A percentile compares a stretch with the other conserved stretches of the same genome.
Conservation (phyloP, 1,140 invertebrate species). For the Heliothis virescens region DNA sequence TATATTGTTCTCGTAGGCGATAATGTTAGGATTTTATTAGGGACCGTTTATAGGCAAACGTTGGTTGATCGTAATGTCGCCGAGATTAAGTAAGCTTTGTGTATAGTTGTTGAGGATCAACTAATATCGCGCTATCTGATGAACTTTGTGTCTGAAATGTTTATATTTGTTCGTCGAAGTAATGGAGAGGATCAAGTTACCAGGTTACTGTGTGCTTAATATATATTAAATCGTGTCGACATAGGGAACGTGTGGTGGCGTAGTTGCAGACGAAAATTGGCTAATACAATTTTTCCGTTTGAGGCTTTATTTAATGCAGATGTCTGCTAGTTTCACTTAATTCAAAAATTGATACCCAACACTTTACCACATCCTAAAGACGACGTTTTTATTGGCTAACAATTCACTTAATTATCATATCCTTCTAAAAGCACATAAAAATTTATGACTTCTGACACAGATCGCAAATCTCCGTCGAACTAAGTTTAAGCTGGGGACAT, state of each 20-base stretch:
- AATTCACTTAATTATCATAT: constrained; percentile 1
- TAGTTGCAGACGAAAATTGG: too few relatives aligned
- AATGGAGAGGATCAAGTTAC: constrained; percentile 7
- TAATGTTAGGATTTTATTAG: constrained; percentile 43
- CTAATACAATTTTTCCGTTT: too few relatives aligned
- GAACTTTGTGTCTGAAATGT: constrained; percentile 23
- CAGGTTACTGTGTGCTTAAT: not conserved
- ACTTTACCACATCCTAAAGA: not conserved
- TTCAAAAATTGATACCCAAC: too few relatives aligned
- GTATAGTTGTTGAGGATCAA: constrained; percentile 2
- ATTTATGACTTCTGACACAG: constrained; percentile 33
- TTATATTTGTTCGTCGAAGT: constrained; percentile 1
- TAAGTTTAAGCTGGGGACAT: constrained; percentile 6
- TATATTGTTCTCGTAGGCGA: constrained; percentile 40
- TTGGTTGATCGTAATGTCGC: constrained; percentile 22
- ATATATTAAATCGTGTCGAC: not conserved
- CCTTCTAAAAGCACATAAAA: constrained; percentile 20
- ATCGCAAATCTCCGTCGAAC: not conserved
- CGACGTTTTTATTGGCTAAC: not conserved
- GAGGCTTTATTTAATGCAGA: too few relatives aligned
- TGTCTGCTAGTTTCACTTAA: too few relatives aligned
- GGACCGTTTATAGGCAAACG: constrained; percentile 25
- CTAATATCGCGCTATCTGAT: constrained; percentile 28
- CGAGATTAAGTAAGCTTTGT: constrained; percentile 32
- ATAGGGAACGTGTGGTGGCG: too few relatives aligned